Evolutionary conservation across 2,888 invertebrate genomes (phyloP).

Genomic region (Acrobasis suavella): DNA sequence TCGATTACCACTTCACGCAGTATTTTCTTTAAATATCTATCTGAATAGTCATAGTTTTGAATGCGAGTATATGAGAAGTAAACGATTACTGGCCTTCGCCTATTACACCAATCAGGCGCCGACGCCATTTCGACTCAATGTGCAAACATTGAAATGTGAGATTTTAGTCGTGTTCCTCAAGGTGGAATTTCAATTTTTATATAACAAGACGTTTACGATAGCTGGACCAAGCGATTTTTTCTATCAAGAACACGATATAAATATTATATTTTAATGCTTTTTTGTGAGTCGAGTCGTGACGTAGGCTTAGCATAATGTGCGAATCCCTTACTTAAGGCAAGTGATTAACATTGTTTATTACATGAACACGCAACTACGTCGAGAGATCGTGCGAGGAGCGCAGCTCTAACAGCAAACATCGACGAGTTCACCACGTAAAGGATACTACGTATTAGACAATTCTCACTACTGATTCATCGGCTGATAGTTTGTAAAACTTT

Average conservation of each 20-base stretch:
- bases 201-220: too few species aligned
- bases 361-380: constrained; percentile 32
- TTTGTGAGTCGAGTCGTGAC: too few species aligned
- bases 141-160: too few species aligned
- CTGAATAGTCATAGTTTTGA: constrained; percentile 44
- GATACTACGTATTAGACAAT: background rate
- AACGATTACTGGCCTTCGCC: constrained; percentile 38
- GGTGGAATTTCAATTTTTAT: too few species aligned
- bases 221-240: too few species aligned
- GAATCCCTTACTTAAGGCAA: constrained; percentile 56
- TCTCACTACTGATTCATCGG: background rate
- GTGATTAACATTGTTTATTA: constrained; percentile 43
- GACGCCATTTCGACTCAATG: too few species aligned
- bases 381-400: constrained; percentile 47
- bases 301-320: too few species aligned
- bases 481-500: too few species aligned
- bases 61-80: constrained; percentile 64
- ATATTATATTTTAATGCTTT: too few species aligned
- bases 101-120: too few species aligned
- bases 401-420: constrained; percentile 39
- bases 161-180: too few species aligned
- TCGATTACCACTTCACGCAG: constrained; percentile 29
- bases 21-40: constrained; percentile 28
- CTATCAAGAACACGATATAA: too few species aligned
- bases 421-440: background rate